Evolutionary conservation across 2,888 invertebrate species (phyloP), one percentile per base, ranked within the genome.

Genomic region (Autographa pulchrina): DNA sequence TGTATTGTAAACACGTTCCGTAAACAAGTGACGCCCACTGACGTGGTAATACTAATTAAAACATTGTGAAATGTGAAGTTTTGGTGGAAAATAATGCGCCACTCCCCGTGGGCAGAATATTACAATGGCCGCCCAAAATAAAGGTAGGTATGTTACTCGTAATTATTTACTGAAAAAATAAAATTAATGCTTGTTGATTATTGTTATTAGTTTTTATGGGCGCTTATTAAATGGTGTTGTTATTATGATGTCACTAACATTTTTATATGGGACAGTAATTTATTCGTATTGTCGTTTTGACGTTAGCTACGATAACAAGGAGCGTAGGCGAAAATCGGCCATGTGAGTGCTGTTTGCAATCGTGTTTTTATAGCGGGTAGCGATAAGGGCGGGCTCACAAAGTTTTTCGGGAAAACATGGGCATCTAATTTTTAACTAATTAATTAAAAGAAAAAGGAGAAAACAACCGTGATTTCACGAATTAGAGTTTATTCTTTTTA

Each of bases 71-170:
- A 90, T 91, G 92, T 92, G 91, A 92, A 89, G 85, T 87, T 88
- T 85, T 83, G 77, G 83, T 85, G 81, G 75, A 84, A 88, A 91
- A 94, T 90, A 87, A 95, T 95, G 94, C 89, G 85, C 88, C 81
- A 88, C 88, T 86, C 86, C 88, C 86, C 80, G 80, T 80, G 85
- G 72, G 80, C 78, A 85, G 86, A 86, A 85, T 87, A 88, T 78
- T 79, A 90, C 85, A 77, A 95, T 95, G 95, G 95, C 94, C 84
- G 93, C 93, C 73, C 90, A 91, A 93, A 95, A 93, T 94, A 95
- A 93, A 93, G 93, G 95, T 95, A 86, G 81, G 92, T 88, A 75
- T 67, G 81, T 67, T 70, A 85, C 85, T 61, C 56, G 68, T 66
- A 75, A 59, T 66, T 64, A 83, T 86, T 89, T 88, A 86, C 80